These are phyloP conservation scores for Megalurothrips usitatus DNA, from an alignment of 2,888 invertebrate species.

Conservation along the genomic window DNA sequence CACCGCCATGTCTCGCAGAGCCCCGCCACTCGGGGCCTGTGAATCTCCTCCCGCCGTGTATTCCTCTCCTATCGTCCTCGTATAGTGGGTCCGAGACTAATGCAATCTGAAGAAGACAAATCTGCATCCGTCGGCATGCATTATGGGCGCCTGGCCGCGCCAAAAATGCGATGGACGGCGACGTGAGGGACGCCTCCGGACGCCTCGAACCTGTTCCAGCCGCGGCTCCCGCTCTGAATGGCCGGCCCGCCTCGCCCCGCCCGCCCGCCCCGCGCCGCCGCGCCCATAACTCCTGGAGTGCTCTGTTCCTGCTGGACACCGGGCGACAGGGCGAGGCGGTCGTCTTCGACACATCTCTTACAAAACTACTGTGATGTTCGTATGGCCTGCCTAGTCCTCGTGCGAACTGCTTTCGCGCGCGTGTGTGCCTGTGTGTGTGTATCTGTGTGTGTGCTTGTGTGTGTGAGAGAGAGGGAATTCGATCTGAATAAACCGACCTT, in stretches of 20 bases:
- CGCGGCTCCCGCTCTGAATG: background rate
- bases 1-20: background rate
- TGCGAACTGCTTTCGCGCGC: background rate
- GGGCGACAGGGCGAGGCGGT: background rate
- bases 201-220: background rate
- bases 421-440: background rate
- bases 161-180: too few species aligned
- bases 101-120: too few species aligned
- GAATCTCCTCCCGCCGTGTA: background rate
- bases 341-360: conserved; percentile 1
- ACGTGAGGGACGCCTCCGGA: background rate
- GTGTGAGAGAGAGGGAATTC: background rate
- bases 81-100: too few species aligned
- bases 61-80: background rate
- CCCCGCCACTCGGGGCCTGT: background rate
- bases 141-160: too few species aligned
- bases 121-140: too few species aligned
- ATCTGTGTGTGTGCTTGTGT: background rate
- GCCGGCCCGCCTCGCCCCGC: background rate
- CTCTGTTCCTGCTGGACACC: background rate
- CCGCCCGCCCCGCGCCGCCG: background rate
- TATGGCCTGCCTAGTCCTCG: too few species aligned
- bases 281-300: background rate
- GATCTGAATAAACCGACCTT: conserved; percentile 11
- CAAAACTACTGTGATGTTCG: background rate